Percentiles rank a stretch among this genome's conserved stretches.
Evolutionary conservation across 37 sponge, comb jelly and placozoan species (phyloP).

Genomic region (Oopsacas minuta): DNA sequence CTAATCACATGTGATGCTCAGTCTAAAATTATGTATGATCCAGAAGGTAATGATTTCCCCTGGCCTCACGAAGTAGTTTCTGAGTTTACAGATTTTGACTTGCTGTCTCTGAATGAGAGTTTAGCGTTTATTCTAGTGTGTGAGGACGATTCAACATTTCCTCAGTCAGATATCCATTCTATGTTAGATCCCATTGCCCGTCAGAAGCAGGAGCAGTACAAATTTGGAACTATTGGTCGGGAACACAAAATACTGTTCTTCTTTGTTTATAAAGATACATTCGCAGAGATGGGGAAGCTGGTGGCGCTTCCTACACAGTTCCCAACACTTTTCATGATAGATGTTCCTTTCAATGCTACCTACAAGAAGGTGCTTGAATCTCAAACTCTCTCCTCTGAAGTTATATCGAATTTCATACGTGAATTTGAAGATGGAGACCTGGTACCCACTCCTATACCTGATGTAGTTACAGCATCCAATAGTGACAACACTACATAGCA

Average conservation of each 20-base stretch:
- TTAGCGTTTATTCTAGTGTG: not conserved
- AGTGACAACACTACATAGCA: too few relatives aligned
- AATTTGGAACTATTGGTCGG: not conserved
- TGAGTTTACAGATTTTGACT: not conserved
- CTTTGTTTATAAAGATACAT: not conserved
- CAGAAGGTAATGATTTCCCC: not conserved
- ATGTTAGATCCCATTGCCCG: not conserved
- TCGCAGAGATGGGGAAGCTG: not conserved
- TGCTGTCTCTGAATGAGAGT: not conserved
- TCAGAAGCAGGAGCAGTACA: not conserved
- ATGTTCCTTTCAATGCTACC: conserved; percentile 14
- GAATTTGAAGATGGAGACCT: not conserved
- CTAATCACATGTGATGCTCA: not conserved
- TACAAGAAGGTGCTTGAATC: not conserved
- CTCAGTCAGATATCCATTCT: not conserved
- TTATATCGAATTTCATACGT: not conserved
- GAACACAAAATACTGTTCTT: not conserved
- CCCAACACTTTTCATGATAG: not conserved
- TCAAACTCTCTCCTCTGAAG: not conserved
- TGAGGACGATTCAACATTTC: not conserved
- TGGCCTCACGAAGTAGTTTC: not conserved
- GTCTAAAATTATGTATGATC: not conserved
- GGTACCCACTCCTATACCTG: not conserved
- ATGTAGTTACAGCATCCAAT: not conserved
- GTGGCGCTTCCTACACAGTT: not conserved